Base-by-base conservation (phyloP, 2,797 vertebrate species). In the Numenius phaeopus region DNA sequence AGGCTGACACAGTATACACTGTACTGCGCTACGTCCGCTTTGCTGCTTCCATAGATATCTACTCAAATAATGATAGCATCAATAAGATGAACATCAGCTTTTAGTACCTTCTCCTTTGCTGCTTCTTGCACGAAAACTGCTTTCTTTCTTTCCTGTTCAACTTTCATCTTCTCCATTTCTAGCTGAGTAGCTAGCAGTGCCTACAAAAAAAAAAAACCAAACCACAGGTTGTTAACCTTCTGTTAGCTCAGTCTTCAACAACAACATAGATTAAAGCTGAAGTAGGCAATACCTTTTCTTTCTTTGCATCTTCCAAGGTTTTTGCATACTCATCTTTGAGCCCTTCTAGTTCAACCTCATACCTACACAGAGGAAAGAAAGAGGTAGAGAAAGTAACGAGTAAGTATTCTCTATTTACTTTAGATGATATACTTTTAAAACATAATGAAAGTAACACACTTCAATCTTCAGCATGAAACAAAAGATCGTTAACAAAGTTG, bases 91-190 rank as follows among this genome's bases (percentile, higher is more conserved):
- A 90, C 7, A 11, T 46, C 14, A 7, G 5, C 21, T 12, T 80
- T 80, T 46, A 32, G 18, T 98, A 99, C 99, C 99, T 99, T 99
- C 94, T 99, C 99, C 97, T 99, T 99, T 40, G 99, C 98, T 52
- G 99, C 98, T 98, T 99, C 99, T 96, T 99, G 99, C 57, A 98
- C 98, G 5, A 99, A 98, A 97, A 99, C 97, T 86, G 97, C 98
- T 96, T 99, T 99, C 98, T 99, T 99, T 97, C 99, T 99, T 97
- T 99, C 99, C 96, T 99, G 99, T 95, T 99, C 99, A 95, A 99
- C 99, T 97, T 99, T 99, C 99, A 99, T 99, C 97, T 99, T 99
- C 97, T 99, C 99, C 99, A 99, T 99, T 98, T 99, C 99, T 90
- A 99, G 97, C 82, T 99, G 99, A 98, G 99, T 99, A 92, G 97